A percentile compares a stretch with the other conserved stretches of the same genome.
phyloP scores from a whole-genome alignment of 1,140 invertebrate genomes.

The Drosophila rufa region DNA sequence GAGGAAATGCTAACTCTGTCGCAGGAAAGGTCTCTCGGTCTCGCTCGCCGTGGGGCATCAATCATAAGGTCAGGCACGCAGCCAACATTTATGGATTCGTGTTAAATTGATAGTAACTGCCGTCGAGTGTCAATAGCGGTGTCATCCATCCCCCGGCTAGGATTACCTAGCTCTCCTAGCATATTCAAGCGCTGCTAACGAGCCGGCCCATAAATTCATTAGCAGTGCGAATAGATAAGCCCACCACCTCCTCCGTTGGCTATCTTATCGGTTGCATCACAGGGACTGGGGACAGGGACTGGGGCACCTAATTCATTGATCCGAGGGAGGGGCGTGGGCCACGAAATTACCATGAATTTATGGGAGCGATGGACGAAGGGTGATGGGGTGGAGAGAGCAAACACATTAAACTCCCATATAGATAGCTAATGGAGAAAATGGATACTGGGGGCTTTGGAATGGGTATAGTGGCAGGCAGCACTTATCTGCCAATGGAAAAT shows the following conservation, averaged over 20 bases:
- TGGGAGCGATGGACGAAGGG: not conserved
- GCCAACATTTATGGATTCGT: conserved; percentile 54
- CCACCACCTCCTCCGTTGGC: not conserved
- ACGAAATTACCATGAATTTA: conserved; percentile 45
- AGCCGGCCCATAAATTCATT: conserved; percentile 64
- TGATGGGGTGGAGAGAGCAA: conserved; percentile 4
- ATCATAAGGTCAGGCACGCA: conserved; percentile 55
- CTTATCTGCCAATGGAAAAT: conserved; percentile 40
- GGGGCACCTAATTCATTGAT: conserved; percentile 63
- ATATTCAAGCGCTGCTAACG: conserved; percentile 50
- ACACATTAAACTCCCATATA: conserved; percentile 44
- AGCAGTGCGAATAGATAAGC: conserved; percentile 39
- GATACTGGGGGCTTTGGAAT: conserved; percentile 4
- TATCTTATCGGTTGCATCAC: conserved; percentile 71
- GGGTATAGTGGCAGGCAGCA: conserved; percentile 1
- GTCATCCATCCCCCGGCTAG: conserved; percentile 6
- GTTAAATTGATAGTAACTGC: conserved; percentile 77
- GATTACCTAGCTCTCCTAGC: conserved; percentile 17
- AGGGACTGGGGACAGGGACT: conserved; percentile 6
- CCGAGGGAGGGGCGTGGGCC: conserved; percentile 20
- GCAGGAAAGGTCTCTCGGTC: conserved; percentile 7
- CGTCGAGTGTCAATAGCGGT: conserved; percentile 60
- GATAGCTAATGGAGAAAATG: conserved; percentile 28
- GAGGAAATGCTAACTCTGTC: conserved; percentile 6
- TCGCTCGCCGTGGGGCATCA: conserved; percentile 54